Percentiles rank a stretch among this genome's conserved stretches.
Conservation (phyloP, 2,797 vertebrate species). For the Poecilia velifera region DNA sequence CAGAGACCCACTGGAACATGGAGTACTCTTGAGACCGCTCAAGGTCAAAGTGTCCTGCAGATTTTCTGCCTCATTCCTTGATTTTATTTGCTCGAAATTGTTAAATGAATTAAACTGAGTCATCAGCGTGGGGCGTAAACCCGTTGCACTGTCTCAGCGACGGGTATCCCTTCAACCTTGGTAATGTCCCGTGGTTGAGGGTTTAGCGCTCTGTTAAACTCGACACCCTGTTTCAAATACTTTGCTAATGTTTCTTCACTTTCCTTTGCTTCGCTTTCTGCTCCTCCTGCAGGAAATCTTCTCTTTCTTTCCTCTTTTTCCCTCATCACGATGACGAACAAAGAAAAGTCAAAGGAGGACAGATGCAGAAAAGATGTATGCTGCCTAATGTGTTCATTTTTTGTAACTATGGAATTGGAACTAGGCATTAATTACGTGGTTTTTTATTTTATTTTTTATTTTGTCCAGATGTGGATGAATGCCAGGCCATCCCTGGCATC, state of each 20-base stretch:
- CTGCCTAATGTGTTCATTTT: background rate
- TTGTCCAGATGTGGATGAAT: conserved; percentile 95
- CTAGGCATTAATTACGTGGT: conserved; percentile 30
- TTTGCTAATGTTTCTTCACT: conserved; percentile 14
- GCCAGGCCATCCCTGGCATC: conserved; percentile 98
- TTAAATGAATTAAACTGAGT: conserved; percentile 42
- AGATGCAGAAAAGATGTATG: conserved; percentile 25
- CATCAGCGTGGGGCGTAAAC: conserved; percentile 22
- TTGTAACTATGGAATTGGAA: background rate
- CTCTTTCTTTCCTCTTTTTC: background rate
- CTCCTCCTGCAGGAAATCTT: conserved; percentile 67
- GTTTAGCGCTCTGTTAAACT: background rate
- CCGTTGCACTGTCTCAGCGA: conserved; percentile 17
- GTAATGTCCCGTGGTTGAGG: conserved; percentile 1
- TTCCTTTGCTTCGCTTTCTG: conserved; percentile 82
- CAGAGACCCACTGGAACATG: conserved; percentile 59
- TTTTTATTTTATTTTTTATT: conserved; percentile 7
- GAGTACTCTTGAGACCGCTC: conserved; percentile 44
- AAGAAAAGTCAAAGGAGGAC: conserved; percentile 31
- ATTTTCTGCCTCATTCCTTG: conserved; percentile 36
- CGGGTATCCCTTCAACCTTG: background rate
- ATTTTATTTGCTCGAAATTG: conserved; percentile 41
- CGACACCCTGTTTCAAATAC: background rate
- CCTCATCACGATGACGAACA: background rate
- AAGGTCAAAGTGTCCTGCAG: conserved; percentile 49